Evolutionary conservation across 1,140 invertebrate genomes (phyloP), one percentile per base, ranked within the genome.

Genomic region (Solenopsis invicta): DNA sequence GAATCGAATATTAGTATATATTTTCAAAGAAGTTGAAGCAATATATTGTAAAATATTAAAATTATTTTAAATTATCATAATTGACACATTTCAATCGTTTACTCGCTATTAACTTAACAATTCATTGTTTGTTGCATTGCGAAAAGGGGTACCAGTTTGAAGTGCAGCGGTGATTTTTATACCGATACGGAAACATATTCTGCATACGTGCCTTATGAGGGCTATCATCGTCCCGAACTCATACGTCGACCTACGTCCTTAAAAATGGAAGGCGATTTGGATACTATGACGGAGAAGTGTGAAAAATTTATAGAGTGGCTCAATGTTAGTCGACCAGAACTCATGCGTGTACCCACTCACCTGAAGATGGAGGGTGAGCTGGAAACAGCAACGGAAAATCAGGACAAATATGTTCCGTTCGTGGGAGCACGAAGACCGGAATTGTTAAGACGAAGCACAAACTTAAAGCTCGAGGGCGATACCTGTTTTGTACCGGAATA

Each of bases 231-330:
- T 29, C 88, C 95, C 0, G 93, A 96, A 66, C 89, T 96, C 5
- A 92, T 94, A 5, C 94, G 96, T 74, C 92, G 95, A 85, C 92
- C 95, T 10, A 96, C 96, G 6, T 96, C 95, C 18, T 91, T 96
- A 64, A 95, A 94, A 78, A 94, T 96, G 93, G 96, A 96, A 88
- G 96, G 96, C 16, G 93, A 95, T 37, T 94, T 96, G 86, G 93
- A 95, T 29, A 95, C 92, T 9, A 92, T 92, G 48, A 96, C 96
- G 0, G 96, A 96, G 81, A 96, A 95, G 72, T 93, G 95, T 80
- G 96, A 95, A 74, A 95, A 96, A 85, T 96, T 96, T 90, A 95
- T 96, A 71, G 93, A 94, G 41, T 96, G 95, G 94, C 87, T 95
- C 9, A 93, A 95, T 59, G 92, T 94, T 16, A 94, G 93, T 77